A percentile compares a stretch with the other conserved stretches of the same genome.
These are phyloP conservation scores for Puntigrus tetrazona DNA, from an alignment of 2,113 vertebrate species.

Conservation along the genomic window DNA sequence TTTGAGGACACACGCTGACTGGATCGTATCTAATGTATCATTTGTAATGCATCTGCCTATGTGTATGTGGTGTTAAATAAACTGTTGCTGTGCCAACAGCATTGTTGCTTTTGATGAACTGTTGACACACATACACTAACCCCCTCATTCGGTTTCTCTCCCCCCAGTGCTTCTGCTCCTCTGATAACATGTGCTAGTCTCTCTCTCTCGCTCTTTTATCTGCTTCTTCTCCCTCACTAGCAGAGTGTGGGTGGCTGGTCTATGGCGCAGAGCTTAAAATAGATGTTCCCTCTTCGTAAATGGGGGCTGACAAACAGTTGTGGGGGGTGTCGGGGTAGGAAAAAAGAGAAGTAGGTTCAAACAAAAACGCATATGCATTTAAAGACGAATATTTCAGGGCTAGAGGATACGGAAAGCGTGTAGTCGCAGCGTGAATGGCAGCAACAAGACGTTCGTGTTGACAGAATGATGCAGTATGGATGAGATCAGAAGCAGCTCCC, in stretches of 20 bases:
- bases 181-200: constrained; percentile 65
- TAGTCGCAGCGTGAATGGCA: constrained; percentile 30
- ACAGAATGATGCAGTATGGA: constrained; percentile 58
- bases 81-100: constrained; percentile 46
- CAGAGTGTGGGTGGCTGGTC: constrained; percentile 72
- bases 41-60: constrained; percentile 46
- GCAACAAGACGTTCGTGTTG: constrained; percentile 45
- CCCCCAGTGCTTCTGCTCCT: constrained; percentile 17
- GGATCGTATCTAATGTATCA: constrained; percentile 43
- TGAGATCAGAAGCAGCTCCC: constrained; percentile 36
- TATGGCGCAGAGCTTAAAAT: constrained; percentile 72
- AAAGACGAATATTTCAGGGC: constrained; percentile 63
- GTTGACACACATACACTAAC: constrained; percentile 27
- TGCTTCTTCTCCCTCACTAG: constrained; percentile 44
- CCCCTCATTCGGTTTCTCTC: neutral
- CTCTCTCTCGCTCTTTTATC: constrained; percentile 33
- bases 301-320: constrained; percentile 65
- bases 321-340: constrained; percentile 54
- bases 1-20: constrained; percentile 30
- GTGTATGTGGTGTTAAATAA: constrained; percentile 51
- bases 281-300: constrained; percentile 71
- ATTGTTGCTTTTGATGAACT: constrained; percentile 57
- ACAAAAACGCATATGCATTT: constrained; percentile 56
- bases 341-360: constrained; percentile 46
- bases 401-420: constrained; percentile 19